Percentiles rank a stretch among this genome's conserved stretches.
Conservation (phyloP, 2,888 invertebrate species). For the Nymphalis c-album region DNA sequence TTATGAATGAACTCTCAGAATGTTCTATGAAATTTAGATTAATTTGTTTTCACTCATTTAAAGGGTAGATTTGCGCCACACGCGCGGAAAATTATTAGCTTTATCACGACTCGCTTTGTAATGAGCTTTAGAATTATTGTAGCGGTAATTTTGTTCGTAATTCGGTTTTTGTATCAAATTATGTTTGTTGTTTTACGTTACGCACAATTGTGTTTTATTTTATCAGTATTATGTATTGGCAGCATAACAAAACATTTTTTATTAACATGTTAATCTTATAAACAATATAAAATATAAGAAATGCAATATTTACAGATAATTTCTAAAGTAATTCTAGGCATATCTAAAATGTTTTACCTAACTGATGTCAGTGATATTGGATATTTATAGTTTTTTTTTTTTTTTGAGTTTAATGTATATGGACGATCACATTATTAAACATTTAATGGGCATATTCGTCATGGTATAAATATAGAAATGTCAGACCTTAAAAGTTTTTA, state of each 20-base stretch:
- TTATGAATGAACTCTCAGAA: slow-evolving; percentile 45
- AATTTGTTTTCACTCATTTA: slow-evolving; percentile 42
- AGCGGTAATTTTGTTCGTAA: slow-evolving; percentile 16
- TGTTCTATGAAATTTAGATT: slow-evolving; percentile 41
- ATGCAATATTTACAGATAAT: too few species aligned
- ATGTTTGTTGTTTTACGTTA: neutral
- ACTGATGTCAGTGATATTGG: too few species aligned
- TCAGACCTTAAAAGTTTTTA: neutral
- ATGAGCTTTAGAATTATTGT: slow-evolving; percentile 32
- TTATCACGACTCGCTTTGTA: slow-evolving; percentile 46
- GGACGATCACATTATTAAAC: too few species aligned
- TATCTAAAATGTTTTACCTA: too few species aligned
- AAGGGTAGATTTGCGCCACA: slow-evolving; percentile 41
- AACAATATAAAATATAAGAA: too few species aligned
- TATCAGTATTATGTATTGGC: neutral
- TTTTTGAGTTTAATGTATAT: too few species aligned
- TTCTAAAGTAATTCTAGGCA: too few species aligned
- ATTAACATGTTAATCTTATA: too few species aligned
- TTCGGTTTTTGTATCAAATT: slow-evolving; percentile 9
- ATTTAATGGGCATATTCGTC: too few species aligned
- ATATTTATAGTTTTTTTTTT: too few species aligned
- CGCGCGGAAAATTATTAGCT: slow-evolving; percentile 44
- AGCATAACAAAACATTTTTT: too few species aligned
- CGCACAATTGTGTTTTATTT: neutral
- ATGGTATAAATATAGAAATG: too few species aligned